Evolutionary conservation across 2,797 vertebrate genomes (phyloP), one percentile per base, ranked within the genome.

Genomic region (Octomys mimax): DNA sequence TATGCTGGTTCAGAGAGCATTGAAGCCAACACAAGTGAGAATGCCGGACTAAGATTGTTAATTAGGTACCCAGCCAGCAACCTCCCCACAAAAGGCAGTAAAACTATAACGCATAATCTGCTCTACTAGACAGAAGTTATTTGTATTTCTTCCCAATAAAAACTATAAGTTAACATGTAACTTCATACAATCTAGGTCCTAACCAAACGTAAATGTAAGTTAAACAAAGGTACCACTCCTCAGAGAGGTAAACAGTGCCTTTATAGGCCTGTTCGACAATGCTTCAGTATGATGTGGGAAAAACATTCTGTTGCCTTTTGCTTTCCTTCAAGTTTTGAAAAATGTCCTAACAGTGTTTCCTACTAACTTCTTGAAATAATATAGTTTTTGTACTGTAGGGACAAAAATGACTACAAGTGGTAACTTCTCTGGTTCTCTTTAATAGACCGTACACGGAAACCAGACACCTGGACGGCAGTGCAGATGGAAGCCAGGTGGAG

Each of bases 391-490:
- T 87, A 19, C 12, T 28, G 61, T 21, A 52, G 57, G 14, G 84
- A 78, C 4, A 70, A 64, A 91, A 78, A 22, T 79, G 46, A 62
- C 78, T 62, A 12, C 39, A 24, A 10, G 11, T 52, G 42, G 62
- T 97, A 80, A 97, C 46, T 80, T 62, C 75, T 31, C 71, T 77
- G 77, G 6, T 94, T 98, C 89, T 98, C 95, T 98, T 87, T 98
- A 97, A 3, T 98, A 99, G 99, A 97, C 99, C 98, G 0, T 99
- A 99, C 18, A 42, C 98, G 9, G 99, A 99, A 81, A 95, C 98
- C 52, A 98, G 98, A 98, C 99, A 99, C 89, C 97, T 98, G 98
- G 99, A 99, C 26, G 84, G 97, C 26, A 87, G 97, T 0, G 96
- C 98, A 0, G 97, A 98, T 0, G 98, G 98, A 97, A 97, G 97